phyloP scores from a whole-genome alignment of 2,888 invertebrate species.

The Pinctada fucata region DNA sequence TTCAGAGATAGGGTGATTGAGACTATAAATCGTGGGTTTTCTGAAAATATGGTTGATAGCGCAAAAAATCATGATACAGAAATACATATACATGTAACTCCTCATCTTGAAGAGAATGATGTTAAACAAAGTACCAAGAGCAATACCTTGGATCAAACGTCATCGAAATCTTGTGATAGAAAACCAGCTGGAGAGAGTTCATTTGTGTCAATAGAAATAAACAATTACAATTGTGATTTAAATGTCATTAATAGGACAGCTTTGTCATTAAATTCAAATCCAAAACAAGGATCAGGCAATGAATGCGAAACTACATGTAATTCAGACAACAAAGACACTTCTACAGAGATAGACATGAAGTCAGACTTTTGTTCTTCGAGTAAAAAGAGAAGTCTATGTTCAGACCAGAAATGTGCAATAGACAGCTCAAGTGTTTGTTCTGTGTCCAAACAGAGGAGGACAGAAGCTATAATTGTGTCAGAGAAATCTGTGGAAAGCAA shows the following conservation, averaged over 20 bases:
- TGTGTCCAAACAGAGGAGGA: constrained; percentile 9
- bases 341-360: not conserved
- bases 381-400: not conserved
- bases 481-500: not conserved
- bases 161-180: not conserved
- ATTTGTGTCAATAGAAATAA: not conserved
- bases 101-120: not conserved
- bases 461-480: not conserved
- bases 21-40: not conserved
- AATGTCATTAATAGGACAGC: not conserved
- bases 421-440: not conserved
- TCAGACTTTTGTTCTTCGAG: not conserved
- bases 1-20: constrained; percentile 1
- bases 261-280: not conserved
- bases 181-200: not conserved
- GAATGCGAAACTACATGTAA: not conserved
- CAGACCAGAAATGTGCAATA: not conserved
- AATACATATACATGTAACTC: not conserved
- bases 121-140: not conserved
- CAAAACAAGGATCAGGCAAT: too few species aligned
- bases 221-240: not conserved
- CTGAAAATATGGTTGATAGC: not conserved
- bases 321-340: not conserved
- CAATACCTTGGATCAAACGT: not conserved
- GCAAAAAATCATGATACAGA: not conserved